phyloP scores from a whole-genome alignment of 2,113 vertebrate species.

The Echinops telfairi region DNA sequence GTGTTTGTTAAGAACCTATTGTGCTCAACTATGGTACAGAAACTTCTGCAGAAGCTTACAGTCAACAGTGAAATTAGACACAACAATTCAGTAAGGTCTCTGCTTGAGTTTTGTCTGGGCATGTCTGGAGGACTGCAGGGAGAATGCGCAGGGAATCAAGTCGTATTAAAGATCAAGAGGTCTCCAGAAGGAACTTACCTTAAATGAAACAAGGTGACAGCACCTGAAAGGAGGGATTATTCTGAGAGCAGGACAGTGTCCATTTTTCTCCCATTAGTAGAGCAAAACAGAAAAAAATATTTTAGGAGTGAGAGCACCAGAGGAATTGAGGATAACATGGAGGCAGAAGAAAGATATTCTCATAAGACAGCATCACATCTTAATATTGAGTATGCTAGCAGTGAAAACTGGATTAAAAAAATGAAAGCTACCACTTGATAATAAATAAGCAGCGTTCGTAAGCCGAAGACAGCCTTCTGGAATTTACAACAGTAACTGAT shows the following conservation, averaged over 20 bases:
- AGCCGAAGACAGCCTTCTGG: background rate
- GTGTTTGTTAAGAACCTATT: background rate
- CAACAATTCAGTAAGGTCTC: background rate
- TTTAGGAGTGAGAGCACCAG: background rate
- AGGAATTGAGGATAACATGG: background rate
- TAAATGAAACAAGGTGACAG: background rate
- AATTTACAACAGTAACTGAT: background rate
- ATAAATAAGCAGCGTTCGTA: background rate
- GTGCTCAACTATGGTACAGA: background rate
- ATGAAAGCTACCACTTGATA: background rate
- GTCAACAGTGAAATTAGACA: background rate
- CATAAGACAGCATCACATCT: background rate
- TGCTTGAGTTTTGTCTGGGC: too few relatives aligned
- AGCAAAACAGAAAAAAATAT: background rate
- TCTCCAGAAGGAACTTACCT: background rate
- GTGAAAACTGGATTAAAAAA: background rate
- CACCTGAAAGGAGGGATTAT: background rate
- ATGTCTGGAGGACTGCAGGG: background rate
- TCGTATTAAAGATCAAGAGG: background rate
- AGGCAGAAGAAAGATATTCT: background rate
- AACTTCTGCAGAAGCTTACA: background rate
- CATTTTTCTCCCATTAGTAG: background rate
- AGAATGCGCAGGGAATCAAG: background rate
- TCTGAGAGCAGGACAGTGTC: background rate
- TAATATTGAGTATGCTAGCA: background rate